Evolutionary conservation across 2,888 invertebrate genomes (phyloP).

Genomic region (Nebria salina): DNA sequence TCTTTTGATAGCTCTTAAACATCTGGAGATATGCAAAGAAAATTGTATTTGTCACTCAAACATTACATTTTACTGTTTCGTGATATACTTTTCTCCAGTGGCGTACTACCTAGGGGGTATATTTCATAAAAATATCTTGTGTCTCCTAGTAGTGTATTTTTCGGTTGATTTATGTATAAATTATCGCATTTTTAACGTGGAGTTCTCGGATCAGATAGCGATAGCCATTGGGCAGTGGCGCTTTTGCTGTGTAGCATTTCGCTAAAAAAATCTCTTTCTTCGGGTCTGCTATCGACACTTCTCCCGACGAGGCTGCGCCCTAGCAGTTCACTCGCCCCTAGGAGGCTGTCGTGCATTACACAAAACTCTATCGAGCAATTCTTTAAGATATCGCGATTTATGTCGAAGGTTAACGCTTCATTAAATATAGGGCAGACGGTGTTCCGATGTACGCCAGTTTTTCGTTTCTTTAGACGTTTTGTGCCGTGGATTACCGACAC

Average conservation of each 20-base stretch:
- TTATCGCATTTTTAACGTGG: conserved; percentile 25
- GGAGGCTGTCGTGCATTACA: conserved; percentile 70
- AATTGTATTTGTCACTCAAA: not conserved
- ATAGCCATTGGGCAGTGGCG: conserved; percentile 70
- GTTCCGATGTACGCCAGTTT: conserved; percentile 64
- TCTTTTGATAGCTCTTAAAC: not conserved
- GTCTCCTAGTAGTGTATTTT: not conserved
- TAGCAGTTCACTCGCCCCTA: conserved; percentile 69
- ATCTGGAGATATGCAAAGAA: not conserved
- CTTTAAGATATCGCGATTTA: conserved; percentile 66
- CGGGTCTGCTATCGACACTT: conserved; percentile 60
- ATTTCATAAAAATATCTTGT: not conserved
- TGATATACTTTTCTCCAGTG: not conserved
- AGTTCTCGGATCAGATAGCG: conserved; percentile 62
- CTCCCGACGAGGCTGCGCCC: conserved; percentile 67
- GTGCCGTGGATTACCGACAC: conserved; percentile 62
- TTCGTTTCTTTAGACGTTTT: conserved; percentile 64
- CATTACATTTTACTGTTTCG: not conserved
- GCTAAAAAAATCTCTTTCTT: conserved; percentile 67
- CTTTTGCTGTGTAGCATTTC: conserved; percentile 68
- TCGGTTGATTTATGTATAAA: too few species aligned
- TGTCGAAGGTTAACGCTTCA: conserved; percentile 65
- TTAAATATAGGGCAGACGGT: conserved; percentile 65
- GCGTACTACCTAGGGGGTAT: not conserved
- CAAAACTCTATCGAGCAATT: conserved; percentile 68